Base-by-base conservation (phyloP, 2,797 vertebrate species). In the Helarctos malayanus region DNA sequence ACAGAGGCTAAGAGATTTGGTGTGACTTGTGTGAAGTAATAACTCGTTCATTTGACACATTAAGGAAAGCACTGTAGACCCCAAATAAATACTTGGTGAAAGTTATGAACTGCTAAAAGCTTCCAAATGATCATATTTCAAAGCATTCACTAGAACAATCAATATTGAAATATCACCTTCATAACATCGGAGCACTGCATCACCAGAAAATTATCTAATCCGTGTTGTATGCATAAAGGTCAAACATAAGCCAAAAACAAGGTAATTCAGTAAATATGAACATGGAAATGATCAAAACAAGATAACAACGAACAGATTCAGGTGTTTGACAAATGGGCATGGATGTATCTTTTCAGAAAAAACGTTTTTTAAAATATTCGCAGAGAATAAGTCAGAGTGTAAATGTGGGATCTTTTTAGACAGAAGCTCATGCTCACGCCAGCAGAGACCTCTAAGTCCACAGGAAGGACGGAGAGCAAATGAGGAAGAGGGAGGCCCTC, bases 141-240 rank as follows among this genome's bases (percentile, higher is more conserved):
- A 91, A 80, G 19, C 86, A 93, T 41, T 85, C 38, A 88, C 78
- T 61, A 88, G 65, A 90, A 59, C 63, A 85, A 85, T 63, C 85
- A 87, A 69, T 38, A 82, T 3, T 87, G 11, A 85, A 81, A 47
- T 78, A 86, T 41, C 52, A 19, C 35, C n/a, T 65, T 83, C 9
- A 5, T 0, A 45, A 63, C 29, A 5, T 63, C 27, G 71, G 29
- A 80, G 25, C 11, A 83, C 49, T 32, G 4, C 25, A 91, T 57
- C 63, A 45, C 45, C 61, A 38, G 15, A 63, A 95, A 91, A 47
- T 21, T 27, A 78, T 38, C 19, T 10, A 47, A 68, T 41, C 52
- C 54, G 35, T 11, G 29, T 56, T 15, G 7, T 52, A 79, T 13
- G 18, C 56, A 47, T 57, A 92, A 87, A 95, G 6, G 49, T 38